Base-by-base conservation (phyloP, 2,113 vertebrate genomes). In the Pluvianellus socialis region DNA sequence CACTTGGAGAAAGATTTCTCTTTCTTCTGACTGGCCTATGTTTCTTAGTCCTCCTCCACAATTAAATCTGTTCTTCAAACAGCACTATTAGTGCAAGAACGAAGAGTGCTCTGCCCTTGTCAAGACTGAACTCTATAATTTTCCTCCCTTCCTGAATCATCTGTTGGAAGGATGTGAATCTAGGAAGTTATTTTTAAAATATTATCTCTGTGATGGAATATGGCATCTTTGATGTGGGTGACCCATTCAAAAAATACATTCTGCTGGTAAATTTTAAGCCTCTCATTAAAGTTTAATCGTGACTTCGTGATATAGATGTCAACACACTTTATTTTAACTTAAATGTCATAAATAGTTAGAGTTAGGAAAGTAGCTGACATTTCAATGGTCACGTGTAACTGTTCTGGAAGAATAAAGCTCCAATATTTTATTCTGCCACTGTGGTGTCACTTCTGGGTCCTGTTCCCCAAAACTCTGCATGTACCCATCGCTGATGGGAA, bases 131-230 rank as follows among this genome's bases (percentile, higher is more conserved):
- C 30, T 28, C 5, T 71, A 17, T 88, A 83, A 67, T 92, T 94
- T 94, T 95, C 75, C 47, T 93, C 72, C 52, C 13, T 66, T 88
- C 52, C 79, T 97, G 91, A 96, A 83, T 96, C 74, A 90, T 87
- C 40, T 74, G 27, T 55, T 90, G 32, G 24, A 86, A 90, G 63
- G 20, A 79, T 68, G 79, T 3, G 2, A 92, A 93, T 86, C n/a
- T 56, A 88, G 55, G 27, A 80, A 94, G 87, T 55, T 93, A 83
- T 94, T 93, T 88, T 93, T 4, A 87, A 84, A 91, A 70, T 91
- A 91, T 55, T 80, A 50, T 90, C 44, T 92, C 68, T 42, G 1
- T 62, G 45, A 77, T 70, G 23, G 67, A 83, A 83, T 47, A 86
- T 55, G 21, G 35, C 63, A 86, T 81, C 68, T 93, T 90, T 84